These are phyloP conservation scores for Trissoscelio sp. DNA, from an alignment of 2,888 invertebrate genomes.

Conservation along the genomic window DNA sequence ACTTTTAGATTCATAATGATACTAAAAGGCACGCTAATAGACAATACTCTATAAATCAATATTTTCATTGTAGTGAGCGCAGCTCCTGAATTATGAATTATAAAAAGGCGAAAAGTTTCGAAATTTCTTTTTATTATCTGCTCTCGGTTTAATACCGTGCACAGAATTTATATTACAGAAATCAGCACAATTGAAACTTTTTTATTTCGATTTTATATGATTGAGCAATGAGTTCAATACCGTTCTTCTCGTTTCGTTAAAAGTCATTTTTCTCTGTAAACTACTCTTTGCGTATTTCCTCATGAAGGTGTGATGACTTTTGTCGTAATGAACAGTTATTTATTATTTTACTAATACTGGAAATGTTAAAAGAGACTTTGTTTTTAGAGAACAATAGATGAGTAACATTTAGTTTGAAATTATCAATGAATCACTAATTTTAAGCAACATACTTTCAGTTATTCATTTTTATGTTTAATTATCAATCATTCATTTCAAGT, in stretches of 20 bases:
- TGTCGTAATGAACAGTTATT: constrained; percentile 6
- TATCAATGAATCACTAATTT: not conserved
- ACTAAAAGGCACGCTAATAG: constrained; percentile 15
- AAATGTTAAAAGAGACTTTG: no score
- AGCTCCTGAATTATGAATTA: not conserved
- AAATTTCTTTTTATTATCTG: not conserved
- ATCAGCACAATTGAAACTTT: not conserved
- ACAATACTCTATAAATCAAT: constrained; percentile 2
- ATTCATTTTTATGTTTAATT: no score
- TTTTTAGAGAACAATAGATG: no score
- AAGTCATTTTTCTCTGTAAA: not conserved
- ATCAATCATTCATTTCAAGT: no score
- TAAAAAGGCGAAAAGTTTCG: constrained; percentile 5
- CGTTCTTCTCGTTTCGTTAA: not conserved
- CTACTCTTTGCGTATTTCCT: not conserved
- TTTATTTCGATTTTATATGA: not conserved
- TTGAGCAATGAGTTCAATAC: not conserved
- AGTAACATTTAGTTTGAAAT: no score
- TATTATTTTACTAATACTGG: not conserved
- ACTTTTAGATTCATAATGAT: constrained; percentile 13
- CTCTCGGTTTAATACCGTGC: not conserved
- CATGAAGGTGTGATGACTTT: not conserved
- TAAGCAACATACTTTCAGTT: no score
- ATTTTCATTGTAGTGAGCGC: constrained; percentile 4
- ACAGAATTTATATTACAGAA: not conserved